Evolutionary conservation across 1,140 invertebrate genomes (phyloP).

Genomic region (Papilio machaon): DNA sequence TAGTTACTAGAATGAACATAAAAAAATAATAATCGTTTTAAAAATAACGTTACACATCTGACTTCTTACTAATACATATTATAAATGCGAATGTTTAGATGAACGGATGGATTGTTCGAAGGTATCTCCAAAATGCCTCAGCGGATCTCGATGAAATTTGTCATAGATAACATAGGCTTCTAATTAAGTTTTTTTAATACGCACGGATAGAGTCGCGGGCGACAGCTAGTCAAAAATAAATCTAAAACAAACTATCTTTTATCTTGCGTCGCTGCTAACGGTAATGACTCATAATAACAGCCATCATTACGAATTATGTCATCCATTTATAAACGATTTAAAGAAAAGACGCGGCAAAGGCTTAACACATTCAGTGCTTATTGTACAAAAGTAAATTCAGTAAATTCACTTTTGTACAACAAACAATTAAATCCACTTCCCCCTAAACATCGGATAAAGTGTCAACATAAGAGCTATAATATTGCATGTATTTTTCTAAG

Average conservation of each 20-base stretch:
- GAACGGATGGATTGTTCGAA: too few species aligned
- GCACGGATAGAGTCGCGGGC: too few species aligned
- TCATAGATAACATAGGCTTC: too few species aligned
- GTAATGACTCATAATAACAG: slow-evolving; percentile 13
- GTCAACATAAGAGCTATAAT: not conserved
- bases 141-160: too few species aligned
- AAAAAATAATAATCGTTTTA: not conserved
- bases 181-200: not conserved
- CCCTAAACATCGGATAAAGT: not conserved
- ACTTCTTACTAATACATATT: too few species aligned
- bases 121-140: too few species aligned
- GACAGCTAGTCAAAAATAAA: not conserved
- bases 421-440: not conserved
- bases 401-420: not conserved
- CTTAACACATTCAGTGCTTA: not conserved
- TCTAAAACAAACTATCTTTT: slow-evolving; percentile 5
- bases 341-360: not conserved
- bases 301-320: slow-evolving; percentile 6
- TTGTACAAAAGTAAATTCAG: not conserved
- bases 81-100: too few species aligned
- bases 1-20: not conserved
- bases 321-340: not conserved
- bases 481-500: not conserved
- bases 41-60: not conserved
- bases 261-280: not conserved